Conservation (phyloP, 1,140 invertebrate genomes). For the Drosophila kurseongensis region DNA sequence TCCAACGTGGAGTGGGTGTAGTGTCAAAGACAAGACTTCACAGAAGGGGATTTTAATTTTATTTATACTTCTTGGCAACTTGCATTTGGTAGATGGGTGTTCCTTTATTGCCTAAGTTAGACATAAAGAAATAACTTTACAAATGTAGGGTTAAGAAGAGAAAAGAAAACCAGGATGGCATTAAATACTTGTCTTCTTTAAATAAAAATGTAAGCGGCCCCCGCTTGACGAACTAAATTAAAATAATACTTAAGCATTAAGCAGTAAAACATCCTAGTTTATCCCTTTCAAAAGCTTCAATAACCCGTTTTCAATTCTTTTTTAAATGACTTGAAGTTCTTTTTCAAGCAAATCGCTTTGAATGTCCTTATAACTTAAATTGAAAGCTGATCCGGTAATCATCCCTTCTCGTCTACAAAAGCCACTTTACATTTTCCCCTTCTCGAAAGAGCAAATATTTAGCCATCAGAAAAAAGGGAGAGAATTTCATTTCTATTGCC, state of each 20-base stretch:
- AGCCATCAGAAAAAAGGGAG: conserved; percentile 12
- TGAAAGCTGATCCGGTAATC: conserved; percentile 7
- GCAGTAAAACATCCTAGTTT: too few relatives aligned
- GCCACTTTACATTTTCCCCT: conserved; percentile 12
- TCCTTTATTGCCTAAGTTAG: background rate
- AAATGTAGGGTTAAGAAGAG: too few relatives aligned
- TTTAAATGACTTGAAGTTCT: too few relatives aligned
- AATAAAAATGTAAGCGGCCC: too few relatives aligned
- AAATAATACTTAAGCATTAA: too few relatives aligned
- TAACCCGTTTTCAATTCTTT: too few relatives aligned
- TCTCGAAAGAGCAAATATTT: conserved; percentile 17
- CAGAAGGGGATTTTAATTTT: background rate
- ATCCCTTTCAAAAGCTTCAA: too few relatives aligned
- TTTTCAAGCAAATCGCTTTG: background rate
- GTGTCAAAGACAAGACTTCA: background rate
- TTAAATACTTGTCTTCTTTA: background rate
- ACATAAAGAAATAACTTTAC: background rate
- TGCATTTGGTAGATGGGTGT: background rate
- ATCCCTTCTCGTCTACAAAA: conserved; percentile 1
- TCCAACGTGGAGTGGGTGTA: background rate
- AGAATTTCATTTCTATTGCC: conserved; percentile 20
- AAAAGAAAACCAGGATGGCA: too few relatives aligned
- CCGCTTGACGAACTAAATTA: too few relatives aligned
- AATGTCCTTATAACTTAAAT: background rate
- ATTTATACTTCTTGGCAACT: background rate